phyloP scores from a whole-genome alignment of 2,888 invertebrate genomes.

The Hypercompe scribonia region DNA sequence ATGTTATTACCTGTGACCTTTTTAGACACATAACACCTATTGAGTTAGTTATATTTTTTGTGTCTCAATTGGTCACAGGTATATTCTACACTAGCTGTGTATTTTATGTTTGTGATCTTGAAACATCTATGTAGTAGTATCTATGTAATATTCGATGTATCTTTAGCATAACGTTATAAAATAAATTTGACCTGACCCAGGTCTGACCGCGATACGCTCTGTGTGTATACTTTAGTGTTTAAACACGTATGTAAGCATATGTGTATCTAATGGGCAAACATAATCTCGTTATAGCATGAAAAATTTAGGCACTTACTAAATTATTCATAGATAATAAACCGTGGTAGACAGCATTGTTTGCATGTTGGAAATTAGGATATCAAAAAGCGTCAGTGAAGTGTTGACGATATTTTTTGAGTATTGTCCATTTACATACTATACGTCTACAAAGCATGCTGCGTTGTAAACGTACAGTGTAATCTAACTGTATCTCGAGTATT shows the following conservation, averaged over 20 bases:
- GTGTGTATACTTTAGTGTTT: not conserved
- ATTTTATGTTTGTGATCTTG: not conserved
- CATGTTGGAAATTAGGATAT: not conserved
- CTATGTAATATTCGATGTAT: not conserved
- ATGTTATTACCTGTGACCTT: not conserved
- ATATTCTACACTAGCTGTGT: not conserved
- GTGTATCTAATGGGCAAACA: slow-evolving; percentile 3
- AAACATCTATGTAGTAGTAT: not conserved
- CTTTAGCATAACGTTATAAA: not conserved
- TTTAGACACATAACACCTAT: not conserved
- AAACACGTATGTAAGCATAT: not conserved
- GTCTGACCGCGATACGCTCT: not conserved
- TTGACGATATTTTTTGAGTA: not conserved
- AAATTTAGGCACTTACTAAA: not conserved
- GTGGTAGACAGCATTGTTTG: not conserved
- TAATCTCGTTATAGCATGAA: not conserved
- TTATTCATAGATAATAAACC: not conserved
- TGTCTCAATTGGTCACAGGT: not conserved
- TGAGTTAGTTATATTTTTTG: not conserved
- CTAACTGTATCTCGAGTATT: not conserved
- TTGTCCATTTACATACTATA: too few species aligned
- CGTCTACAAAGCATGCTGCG: too few species aligned
- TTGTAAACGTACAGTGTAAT: too few species aligned
- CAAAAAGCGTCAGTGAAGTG: not conserved
- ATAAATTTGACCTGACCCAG: not conserved